These are phyloP conservation scores for Pogonophryne albipinna DNA, from an alignment of 2,797 vertebrate genomes.

Conservation along the genomic window DNA sequence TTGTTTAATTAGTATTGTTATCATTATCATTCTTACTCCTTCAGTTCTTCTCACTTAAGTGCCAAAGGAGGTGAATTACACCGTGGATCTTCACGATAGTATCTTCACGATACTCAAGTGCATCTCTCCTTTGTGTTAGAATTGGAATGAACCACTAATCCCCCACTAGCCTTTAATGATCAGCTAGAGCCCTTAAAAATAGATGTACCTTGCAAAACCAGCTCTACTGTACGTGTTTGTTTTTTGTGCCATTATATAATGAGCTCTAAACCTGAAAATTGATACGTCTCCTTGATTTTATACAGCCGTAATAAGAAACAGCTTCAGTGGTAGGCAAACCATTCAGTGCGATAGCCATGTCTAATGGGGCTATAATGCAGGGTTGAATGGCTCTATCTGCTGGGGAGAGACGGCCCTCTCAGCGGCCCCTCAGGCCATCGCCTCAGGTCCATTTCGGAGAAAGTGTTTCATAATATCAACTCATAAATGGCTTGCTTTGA, in stretches of 20 bases:
- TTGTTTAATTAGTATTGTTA: conserved; percentile 73
- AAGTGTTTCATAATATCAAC: conserved; percentile 76
- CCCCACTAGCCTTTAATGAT: conserved; percentile 61
- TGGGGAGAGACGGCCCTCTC: conserved; percentile 58
- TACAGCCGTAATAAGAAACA: conserved; percentile 57
- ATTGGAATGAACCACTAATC: conserved; percentile 51
- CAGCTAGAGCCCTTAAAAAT: conserved; percentile 67
- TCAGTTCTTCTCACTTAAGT: conserved; percentile 57
- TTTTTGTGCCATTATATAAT: conserved; percentile 69
- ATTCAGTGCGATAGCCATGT: conserved; percentile 71
- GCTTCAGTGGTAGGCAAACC: conserved; percentile 58
- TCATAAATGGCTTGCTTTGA: conserved; percentile 74
- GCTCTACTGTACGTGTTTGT: conserved; percentile 55
- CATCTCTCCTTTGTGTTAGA: conserved; percentile 58
- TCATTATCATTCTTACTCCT: conserved; percentile 57
- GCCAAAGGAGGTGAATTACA: conserved; percentile 74
- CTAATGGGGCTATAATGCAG: conserved; percentile 77
- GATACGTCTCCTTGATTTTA: conserved; percentile 62
- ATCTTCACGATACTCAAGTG: conserved; percentile 54
- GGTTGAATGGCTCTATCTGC: conserved; percentile 75
- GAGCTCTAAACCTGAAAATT: conserved; percentile 55
- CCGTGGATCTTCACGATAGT: conserved; percentile 45
- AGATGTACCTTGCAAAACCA: conserved; percentile 69
- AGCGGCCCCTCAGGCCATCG: conserved; percentile 74
- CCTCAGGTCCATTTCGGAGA: conserved; percentile 73